These are phyloP conservation scores for Tineola bisselliella DNA, from an alignment of 2,888 invertebrate genomes.

Conservation along the genomic window DNA sequence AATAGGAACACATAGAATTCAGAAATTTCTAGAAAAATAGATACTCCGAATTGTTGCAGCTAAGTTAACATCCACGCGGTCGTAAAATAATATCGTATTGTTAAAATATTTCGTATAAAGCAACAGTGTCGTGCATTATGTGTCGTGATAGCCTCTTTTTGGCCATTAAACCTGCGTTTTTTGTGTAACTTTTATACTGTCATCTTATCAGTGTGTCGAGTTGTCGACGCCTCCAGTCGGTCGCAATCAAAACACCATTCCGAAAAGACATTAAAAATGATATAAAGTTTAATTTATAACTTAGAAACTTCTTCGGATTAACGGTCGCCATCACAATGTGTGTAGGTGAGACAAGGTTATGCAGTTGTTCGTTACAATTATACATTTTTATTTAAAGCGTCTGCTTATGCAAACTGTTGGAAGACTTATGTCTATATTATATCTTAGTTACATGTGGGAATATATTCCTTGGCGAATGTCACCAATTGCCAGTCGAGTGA, in stretches of 20 bases:
- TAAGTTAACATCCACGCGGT: background rate
- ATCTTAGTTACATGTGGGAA: background rate
- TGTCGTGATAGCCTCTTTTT: slow-evolving; percentile 30
- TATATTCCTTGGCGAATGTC: background rate
- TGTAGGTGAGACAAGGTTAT: background rate
- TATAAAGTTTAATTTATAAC: slow-evolving; percentile 66
- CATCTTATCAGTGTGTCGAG: slow-evolving; percentile 63
- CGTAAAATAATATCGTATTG: background rate
- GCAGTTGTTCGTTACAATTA: background rate
- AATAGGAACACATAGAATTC: too few relatives aligned
- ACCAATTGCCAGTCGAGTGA: slow-evolving; percentile 6
- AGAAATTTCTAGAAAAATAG: too few relatives aligned
- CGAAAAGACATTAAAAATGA: slow-evolving; percentile 61
- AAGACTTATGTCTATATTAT: too few relatives aligned
- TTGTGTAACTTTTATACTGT: slow-evolving; percentile 44
- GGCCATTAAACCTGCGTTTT: slow-evolving; percentile 57
- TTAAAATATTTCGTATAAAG: background rate
- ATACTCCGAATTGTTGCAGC: too few relatives aligned
- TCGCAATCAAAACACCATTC: slow-evolving; percentile 67
- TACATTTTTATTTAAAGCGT: too few relatives aligned
- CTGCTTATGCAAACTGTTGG: too few relatives aligned
- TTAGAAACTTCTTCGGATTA: slow-evolving; percentile 48
- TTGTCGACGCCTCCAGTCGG: slow-evolving; percentile 66
- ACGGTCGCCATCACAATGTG: slow-evolving; percentile 29
- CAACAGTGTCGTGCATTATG: background rate